Evolutionary conservation across 2,797 vertebrate species (phyloP).

Genomic region (Falco cherrug): DNA sequence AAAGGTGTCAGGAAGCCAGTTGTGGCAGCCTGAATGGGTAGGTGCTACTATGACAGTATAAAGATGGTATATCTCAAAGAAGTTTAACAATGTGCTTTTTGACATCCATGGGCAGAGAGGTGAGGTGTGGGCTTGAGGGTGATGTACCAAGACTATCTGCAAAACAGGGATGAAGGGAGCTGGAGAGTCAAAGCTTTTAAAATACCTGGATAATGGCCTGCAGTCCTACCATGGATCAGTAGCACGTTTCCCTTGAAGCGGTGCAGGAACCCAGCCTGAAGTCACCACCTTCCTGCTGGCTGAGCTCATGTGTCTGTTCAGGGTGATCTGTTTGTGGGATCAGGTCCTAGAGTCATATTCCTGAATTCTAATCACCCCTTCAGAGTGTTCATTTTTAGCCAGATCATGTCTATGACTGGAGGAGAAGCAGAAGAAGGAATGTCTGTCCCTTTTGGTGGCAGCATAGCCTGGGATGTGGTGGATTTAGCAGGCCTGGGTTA

Average conservation of each 20-base stretch:
- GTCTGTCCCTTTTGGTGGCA: neutral
- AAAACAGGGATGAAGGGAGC: neutral
- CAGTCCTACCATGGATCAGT: neutral
- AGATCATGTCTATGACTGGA: neutral
- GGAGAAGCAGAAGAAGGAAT: neutral
- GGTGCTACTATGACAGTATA: rapidly evolving
- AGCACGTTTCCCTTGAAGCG: neutral
- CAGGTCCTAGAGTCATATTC: neutral
- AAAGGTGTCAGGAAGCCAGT: neutral
- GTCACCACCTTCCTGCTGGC: neutral
- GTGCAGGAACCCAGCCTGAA: neutral
- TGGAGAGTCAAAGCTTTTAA: neutral
- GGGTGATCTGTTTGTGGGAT: neutral
- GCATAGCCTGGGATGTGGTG: neutral
- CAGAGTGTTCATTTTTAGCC: neutral
- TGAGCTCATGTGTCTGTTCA: neutral
- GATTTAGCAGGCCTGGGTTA: too few species aligned
- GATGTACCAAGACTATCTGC: neutral
- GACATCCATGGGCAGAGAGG: neutral
- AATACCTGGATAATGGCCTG: neutral
- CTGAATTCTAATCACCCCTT: neutral
- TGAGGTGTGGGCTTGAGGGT: neutral
- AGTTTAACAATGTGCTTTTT: neutral
- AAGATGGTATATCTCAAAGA: neutral
- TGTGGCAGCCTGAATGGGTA: neutral